These are phyloP conservation scores for Mnemiopsis leidyi DNA, from an alignment of 37 sponge, comb jelly and placozoan species.

Conservation along the genomic window DNA sequence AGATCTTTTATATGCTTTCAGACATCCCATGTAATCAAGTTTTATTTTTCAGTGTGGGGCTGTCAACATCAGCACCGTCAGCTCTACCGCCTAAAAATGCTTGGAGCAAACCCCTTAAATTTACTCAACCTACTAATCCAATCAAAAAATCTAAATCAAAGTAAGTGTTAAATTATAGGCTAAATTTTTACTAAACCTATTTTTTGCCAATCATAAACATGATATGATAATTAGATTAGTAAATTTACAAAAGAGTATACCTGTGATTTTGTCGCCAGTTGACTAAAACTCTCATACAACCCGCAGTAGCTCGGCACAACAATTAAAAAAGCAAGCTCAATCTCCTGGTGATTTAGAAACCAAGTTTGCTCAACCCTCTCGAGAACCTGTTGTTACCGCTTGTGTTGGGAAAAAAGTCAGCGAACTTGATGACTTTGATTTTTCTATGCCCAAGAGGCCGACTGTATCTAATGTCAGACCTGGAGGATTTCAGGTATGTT, in stretches of 20 bases:
- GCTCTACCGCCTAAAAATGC: neutral
- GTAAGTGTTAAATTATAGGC: neutral
- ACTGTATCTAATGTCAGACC: neutral
- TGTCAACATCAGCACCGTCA: neutral
- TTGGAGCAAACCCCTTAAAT: conserved; percentile 31
- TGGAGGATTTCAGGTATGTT: conserved; percentile 37
- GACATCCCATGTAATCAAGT: too few species aligned
- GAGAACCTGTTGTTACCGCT: neutral
- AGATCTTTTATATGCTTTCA: too few species aligned
- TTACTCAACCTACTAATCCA: neutral
- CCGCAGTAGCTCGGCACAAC: neutral
- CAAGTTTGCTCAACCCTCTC: neutral
- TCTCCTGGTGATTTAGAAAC: neutral
- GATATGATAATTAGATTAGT: too few species aligned
- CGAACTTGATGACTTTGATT: conserved; percentile 5
- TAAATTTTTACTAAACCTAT: neutral
- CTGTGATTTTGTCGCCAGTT: too few species aligned
- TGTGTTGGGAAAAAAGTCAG: conserved; percentile 40
- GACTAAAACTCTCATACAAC: too few species aligned
- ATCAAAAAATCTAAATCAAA: neutral
- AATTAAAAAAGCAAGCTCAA: neutral
- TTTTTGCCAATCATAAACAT: too few species aligned
- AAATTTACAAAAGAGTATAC: too few species aligned
- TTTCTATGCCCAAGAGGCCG: neutral
- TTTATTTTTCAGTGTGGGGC: neutral